Percentiles rank a stretch among this genome's conserved stretches.
Evolutionary conservation across 2,113 vertebrate species (phyloP).

Genomic region (Limanda limanda): DNA sequence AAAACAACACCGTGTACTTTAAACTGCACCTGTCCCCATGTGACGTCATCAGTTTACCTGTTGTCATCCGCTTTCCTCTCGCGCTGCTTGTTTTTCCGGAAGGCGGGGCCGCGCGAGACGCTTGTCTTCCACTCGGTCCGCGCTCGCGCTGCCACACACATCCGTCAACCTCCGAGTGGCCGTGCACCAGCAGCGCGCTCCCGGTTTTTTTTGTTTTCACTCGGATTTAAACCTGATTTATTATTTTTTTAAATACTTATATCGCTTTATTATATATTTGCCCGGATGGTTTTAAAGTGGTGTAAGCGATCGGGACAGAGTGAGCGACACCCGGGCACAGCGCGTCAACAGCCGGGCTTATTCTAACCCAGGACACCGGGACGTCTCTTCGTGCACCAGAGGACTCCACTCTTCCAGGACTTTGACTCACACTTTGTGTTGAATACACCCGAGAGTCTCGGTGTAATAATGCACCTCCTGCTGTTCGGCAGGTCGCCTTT

Average conservation of each 20-base stretch:
- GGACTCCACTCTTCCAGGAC: constrained; percentile 62
- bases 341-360: constrained; percentile 21
- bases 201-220: not conserved
- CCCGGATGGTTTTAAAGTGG: not conserved
- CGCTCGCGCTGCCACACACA: not conserved
- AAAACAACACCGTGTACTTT: not conserved
- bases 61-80: not conserved
- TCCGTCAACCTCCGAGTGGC: not conserved
- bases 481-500: constrained; percentile 13
- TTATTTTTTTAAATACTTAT: not conserved
- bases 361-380: constrained; percentile 22
- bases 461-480: not conserved
- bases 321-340: constrained; percentile 31
- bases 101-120: constrained; percentile 61
- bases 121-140: not conserved
- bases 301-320: constrained; percentile 37
- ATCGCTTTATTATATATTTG: not conserved
- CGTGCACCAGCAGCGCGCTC: constrained; percentile 10
- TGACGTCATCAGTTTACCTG: constrained; percentile 67
- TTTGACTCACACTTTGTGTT: constrained; percentile 41
- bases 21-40: constrained; percentile 38
- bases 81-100: constrained; percentile 19
- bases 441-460: not conserved
- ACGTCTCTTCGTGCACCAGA: constrained; percentile 25
- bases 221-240: not conserved